Base-by-base conservation (phyloP, 2,888 invertebrate species). In the Leptura quadrifasciata region DNA sequence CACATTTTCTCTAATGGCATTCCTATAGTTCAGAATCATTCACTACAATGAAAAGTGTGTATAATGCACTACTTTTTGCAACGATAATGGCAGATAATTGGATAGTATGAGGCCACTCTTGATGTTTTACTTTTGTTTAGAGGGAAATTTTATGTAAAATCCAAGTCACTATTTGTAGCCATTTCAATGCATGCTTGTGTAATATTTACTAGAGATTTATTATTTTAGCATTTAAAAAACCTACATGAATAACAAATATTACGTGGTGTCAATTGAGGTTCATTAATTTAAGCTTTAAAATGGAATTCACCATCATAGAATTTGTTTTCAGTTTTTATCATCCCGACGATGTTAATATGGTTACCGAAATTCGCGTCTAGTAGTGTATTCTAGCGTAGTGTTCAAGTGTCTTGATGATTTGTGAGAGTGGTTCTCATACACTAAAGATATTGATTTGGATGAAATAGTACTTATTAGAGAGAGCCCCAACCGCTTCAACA, bases 141-240 rank as follows among this genome's bases (percentile, higher is more conserved):
- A 21, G 35, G 21, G 35, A 55, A 64, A 72, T 63, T 35, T 31
- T 52, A 72, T 72, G 64, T 55, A 72, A 63, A 72, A 64, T 72
- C 55, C 72, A 57, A 63, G 21, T 21, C 55, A 72, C 55, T 72
- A 64, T 72, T 72, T 64, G 72, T 35, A 64, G 55, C 35, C 52
- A 31, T 63, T 64, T 52, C 54, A 55, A 72, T 64, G 35, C 54
- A 55, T 63, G 35, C 55, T 64, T 64, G 31, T 52, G 64, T 31
- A 55, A 15, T 72, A 20, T 12, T 24, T 31, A 35, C n/a, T 31
- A n/a, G 31, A 31, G 31, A 6, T 17, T 61, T 61, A 31, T 9
- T 17, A 31, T 61, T 31, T 61, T 2, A 61, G 31, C 8, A 60
- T n/a, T 8, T n/a, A 24, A 60, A 60, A 21, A 6, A 5, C n/a